Conservation (phyloP, 2,113 vertebrate species). For the Brachypodius melanocephalos region DNA sequence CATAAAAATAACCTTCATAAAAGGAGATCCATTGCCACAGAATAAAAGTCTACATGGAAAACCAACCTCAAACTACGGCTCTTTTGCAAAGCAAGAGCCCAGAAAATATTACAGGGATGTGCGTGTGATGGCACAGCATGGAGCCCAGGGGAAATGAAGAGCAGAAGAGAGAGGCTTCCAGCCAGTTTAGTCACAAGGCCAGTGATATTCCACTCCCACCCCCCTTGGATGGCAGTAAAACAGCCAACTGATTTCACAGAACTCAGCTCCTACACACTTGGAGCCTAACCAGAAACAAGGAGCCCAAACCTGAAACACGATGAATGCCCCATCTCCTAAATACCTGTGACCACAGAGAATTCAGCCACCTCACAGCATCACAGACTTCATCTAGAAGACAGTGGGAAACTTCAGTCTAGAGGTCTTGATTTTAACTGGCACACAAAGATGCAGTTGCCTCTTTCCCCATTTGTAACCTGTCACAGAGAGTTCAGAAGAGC, state of each 20-base stretch:
- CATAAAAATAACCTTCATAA: slow-evolving; percentile 34
- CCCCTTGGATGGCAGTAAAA: background rate
- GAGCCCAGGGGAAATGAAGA: background rate
- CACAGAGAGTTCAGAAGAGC: background rate
- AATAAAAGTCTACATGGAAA: background rate
- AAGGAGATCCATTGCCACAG: background rate
- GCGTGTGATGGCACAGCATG: background rate
- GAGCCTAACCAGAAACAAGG: background rate
- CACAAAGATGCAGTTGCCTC: background rate
- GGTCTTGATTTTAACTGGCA: background rate
- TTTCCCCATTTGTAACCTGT: background rate
- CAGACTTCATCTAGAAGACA: background rate
- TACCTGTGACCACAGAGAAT: background rate
- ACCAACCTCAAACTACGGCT: background rate
- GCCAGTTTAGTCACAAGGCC: slow-evolving; percentile 18
- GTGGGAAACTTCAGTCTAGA: background rate
- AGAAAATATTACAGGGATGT: background rate
- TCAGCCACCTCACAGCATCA: background rate
- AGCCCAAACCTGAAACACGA: background rate
- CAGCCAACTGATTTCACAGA: slow-evolving; percentile 10
- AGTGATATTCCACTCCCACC: background rate
- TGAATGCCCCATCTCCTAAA: background rate
- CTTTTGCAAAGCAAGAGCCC: background rate
- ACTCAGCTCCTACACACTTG: background rate
- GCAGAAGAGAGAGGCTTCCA: background rate